A percentile compares a stretch with the other conserved stretches of the same genome.
These are phyloP conservation scores for Hydropsyche betteni DNA, from an alignment of 2,888 invertebrate genomes.

Conservation along the genomic window DNA sequence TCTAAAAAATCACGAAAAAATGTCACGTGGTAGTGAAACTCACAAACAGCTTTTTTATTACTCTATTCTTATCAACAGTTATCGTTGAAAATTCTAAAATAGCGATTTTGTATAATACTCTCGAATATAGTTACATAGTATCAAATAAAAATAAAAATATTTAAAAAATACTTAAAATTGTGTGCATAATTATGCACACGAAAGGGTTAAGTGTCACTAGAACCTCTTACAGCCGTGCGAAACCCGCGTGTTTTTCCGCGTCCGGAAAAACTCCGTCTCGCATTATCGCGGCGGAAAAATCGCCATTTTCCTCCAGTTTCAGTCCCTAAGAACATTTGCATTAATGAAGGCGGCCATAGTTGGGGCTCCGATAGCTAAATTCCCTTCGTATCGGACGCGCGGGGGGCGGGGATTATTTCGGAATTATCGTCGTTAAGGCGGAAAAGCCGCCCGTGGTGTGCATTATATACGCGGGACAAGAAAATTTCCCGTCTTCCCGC, in stretches of 20 bases:
- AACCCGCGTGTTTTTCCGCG: neutral
- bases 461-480: conserved; percentile 25
- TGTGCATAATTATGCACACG: neutral
- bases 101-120: no score
- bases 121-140: no score
- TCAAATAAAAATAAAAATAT: neutral
- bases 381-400: neutral
- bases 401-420: conserved; percentile 35
- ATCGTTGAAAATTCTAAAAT: no score
- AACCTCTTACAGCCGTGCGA: neutral
- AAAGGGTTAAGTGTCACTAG: no score
- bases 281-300: conserved; percentile 18
- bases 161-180: neutral
- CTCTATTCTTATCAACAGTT: no score
- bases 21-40: no score
- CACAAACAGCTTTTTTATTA: no score
- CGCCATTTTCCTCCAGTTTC: neutral
- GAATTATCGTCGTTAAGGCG: conserved; percentile 41
- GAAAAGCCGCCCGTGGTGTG: neutral
- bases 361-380: conserved; percentile 15
- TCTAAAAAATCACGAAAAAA: no score
- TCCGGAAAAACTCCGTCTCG: neutral
- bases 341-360: conserved; percentile 29
- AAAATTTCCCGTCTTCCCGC: conserved; percentile 45
- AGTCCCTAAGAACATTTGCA: conserved; percentile 1